phyloP scores from a whole-genome alignment of 2,113 vertebrate genomes.

The Catharus fuscescens region DNA sequence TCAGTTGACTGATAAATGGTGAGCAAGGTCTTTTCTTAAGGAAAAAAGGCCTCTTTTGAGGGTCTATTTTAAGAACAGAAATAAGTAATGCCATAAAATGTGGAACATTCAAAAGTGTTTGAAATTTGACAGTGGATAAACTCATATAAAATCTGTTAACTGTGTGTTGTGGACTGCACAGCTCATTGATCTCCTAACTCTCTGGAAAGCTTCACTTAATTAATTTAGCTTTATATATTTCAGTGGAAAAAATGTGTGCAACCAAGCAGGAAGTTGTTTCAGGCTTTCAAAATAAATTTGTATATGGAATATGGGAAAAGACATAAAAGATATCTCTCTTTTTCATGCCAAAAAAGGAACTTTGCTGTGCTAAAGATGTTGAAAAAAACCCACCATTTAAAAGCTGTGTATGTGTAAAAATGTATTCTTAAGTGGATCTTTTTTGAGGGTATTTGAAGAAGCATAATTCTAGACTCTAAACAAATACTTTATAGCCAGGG shows the following conservation, averaged over 20 bases:
- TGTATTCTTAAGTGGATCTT: background rate
- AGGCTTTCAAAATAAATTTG: background rate
- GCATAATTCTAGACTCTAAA: background rate
- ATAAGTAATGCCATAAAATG: background rate
- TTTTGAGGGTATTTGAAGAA: background rate
- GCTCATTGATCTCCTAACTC: background rate
- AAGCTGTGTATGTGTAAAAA: background rate
- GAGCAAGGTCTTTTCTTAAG: background rate
- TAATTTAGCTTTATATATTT: background rate
- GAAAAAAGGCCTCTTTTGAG: background rate
- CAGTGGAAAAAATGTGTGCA: background rate
- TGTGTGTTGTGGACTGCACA: background rate
- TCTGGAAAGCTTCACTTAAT: slow-evolving; percentile 12
- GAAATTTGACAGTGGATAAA: background rate
- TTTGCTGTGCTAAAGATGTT: background rate
- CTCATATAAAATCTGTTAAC: background rate
- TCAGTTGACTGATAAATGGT: background rate
- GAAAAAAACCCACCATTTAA: background rate
- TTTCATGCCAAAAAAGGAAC: background rate
- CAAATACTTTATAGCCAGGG: background rate
- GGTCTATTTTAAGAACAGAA: background rate
- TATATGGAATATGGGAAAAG: background rate
- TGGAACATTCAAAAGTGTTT: background rate
- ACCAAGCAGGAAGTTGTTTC: background rate
- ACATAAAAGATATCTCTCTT: background rate